Base-by-base conservation (phyloP, 2,888 invertebrate genomes). In the Apamea epomidion region DNA sequence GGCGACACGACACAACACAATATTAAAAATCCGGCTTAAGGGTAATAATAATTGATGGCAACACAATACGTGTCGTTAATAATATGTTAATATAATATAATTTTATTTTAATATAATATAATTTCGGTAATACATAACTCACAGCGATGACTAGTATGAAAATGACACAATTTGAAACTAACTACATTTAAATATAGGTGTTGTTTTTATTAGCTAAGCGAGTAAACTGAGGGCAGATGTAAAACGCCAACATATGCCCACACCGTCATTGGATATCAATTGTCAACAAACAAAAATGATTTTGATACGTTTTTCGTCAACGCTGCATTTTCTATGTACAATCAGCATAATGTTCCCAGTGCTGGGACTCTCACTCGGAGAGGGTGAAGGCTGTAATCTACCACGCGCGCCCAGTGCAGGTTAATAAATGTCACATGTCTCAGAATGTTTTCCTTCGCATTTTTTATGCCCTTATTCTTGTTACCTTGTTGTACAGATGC, bases 61-160 rank as follows among this genome's bases (percentile, higher is more conserved):
- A 68, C 42, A 75, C 32, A 45, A 54, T 32, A 32, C 2, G 14
- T n/a, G 25, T 65, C 21, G 16, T 37, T 10, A 58, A 58, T 45
- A 29, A 37, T 51, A 18, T 68, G 1, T 48, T 29, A 12, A 51
- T 58, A 51, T 67, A 60, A 73, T 74, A 51, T 67, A 60, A 73
- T 74, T 21, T 18, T 68, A 80, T 42, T 29, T 60, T 16, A 14
- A 16, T 64, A n/a, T 60, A 60, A n/a, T 60, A n/a, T 60, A 12
- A 12, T 54, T 18, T 48, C 21, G 8, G 25, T 70, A 60, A 62
- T 45, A 25, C 8, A 76, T 84, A 81, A 75, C 65, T 88, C 83
- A 88, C 80, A 88, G 79, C 79, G 37, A 81, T 86, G 87, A 87
- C 89, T 88, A 87, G 87, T 42, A 75, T 73, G 73, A 60, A 67